Evolutionary conservation across 2,797 vertebrate genomes (phyloP).

Genomic region (Lepilemur septentrionalis): DNA sequence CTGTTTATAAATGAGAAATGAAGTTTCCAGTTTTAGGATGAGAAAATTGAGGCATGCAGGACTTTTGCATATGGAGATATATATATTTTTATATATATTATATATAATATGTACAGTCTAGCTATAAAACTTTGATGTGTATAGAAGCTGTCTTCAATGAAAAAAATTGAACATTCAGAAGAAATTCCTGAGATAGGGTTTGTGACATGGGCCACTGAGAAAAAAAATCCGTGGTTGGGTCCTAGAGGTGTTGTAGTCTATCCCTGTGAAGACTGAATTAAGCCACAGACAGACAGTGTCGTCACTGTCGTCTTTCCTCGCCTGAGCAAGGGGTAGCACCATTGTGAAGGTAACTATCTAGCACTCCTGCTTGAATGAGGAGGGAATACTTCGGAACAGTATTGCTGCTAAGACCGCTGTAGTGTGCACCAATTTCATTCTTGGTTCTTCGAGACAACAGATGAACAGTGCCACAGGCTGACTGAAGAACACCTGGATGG

Average conservation of each 20-base stretch:
- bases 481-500: conserved; percentile 87
- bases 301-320: conserved; percentile 89
- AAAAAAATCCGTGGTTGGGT: conserved; percentile 94
- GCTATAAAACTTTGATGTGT: conserved; percentile 92
- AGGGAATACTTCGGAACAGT: conserved; percentile 96
- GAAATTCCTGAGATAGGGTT: conserved; percentile 99
- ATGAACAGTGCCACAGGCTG: conserved; percentile 92
- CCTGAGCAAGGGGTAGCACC: conserved; percentile 94
- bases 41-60: conserved; percentile 93
- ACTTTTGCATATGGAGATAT: conserved; percentile 97
- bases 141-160: conserved; percentile 94
- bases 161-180: conserved; percentile 99
- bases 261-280: conserved; percentile 92
- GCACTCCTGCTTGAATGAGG: conserved; percentile 90
- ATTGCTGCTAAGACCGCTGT: conserved; percentile 99
- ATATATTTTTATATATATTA: conserved; percentile 89
- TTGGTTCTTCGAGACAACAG: conserved; percentile 87
- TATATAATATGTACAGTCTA: conserved; percentile 94
- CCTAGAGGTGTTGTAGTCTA: conserved; percentile 93
- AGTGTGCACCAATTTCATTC: conserved; percentile 95
- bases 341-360: conserved; percentile 91
- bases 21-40: conserved; percentile 93
- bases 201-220: conserved; percentile 97
- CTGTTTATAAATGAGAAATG: conserved; percentile 90
- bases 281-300: conserved; percentile 90